These are phyloP conservation scores for Bombus confusus DNA, from an alignment of 1,140 invertebrate genomes.

Conservation along the genomic window DNA sequence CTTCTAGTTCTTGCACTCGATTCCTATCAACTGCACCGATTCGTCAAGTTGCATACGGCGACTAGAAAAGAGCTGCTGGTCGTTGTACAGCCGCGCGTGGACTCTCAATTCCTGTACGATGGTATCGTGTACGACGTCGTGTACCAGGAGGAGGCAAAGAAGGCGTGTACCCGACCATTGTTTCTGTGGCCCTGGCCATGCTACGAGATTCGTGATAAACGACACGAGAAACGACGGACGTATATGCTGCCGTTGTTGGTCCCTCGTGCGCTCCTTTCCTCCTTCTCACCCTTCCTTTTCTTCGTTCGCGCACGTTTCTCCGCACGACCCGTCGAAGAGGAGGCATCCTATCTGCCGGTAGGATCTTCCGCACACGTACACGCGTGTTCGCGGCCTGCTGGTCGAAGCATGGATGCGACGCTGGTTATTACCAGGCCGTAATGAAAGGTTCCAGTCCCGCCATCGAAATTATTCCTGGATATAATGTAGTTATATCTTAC, in stretches of 20 bases:
- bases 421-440: constrained; percentile 58
- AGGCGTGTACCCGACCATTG: constrained; percentile 48
- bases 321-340: constrained; percentile 20
- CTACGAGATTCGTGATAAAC: constrained; percentile 59
- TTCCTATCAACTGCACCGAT: not conserved
- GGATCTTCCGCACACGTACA: constrained; percentile 48
- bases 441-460: constrained; percentile 36
- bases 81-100: constrained; percentile 2
- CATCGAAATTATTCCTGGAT: constrained; percentile 29
- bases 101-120: constrained; percentile 47
- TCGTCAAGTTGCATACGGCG: not conserved
- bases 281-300: not conserved
- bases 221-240: constrained; percentile 39
- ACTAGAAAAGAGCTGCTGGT: not conserved
- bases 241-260: constrained; percentile 19
- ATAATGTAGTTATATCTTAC: constrained; percentile 4
- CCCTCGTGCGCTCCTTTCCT: not conserved
- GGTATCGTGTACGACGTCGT: constrained; percentile 20
- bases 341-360: constrained; percentile 45
- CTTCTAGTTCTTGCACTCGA: not conserved
- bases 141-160: not conserved
- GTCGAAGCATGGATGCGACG: constrained; percentile 8
- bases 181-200: constrained; percentile 47
- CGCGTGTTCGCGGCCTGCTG: constrained; percentile 15
- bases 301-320: constrained; percentile 30